Evolutionary conservation across 2,113 vertebrate genomes (phyloP).

Genomic region (Heterocephalus glaber): DNA sequence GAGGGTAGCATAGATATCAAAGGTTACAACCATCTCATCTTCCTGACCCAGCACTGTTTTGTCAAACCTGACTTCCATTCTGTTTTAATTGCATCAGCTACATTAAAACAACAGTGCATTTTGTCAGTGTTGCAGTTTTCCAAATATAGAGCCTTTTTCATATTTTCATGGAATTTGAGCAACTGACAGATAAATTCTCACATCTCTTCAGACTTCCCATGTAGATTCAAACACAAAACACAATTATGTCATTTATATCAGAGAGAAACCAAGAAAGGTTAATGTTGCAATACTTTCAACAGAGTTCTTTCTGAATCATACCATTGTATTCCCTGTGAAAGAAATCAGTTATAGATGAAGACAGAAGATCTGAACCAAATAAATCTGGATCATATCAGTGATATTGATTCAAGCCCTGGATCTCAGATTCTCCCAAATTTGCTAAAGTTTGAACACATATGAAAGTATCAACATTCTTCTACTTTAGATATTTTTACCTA

Average conservation of each 20-base stretch:
- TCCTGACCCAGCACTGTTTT: background rate
- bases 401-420: background rate
- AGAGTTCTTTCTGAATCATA: slow-evolving; percentile 27
- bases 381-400: background rate
- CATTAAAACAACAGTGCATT: slow-evolving; percentile 23
- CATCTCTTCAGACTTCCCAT: slow-evolving; percentile 25
- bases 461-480: background rate
- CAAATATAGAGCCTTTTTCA: slow-evolving; percentile 10
- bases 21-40: slow-evolving; percentile 22
- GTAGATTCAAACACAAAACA: slow-evolving; percentile 55
- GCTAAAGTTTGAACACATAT: background rate
- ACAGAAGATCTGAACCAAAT: slow-evolving; percentile 57
- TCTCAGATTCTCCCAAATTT: slow-evolving; percentile 32
- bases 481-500: slow-evolving; percentile 29
- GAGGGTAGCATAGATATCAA: background rate
- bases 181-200: slow-evolving; percentile 64
- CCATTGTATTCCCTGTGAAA: slow-evolving; percentile 51
- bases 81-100: slow-evolving; percentile 14
- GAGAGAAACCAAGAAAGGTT: slow-evolving; percentile 69
- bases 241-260: slow-evolving; percentile 62
- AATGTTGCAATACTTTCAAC: slow-evolving; percentile 57
- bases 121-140: slow-evolving; percentile 50
- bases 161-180: slow-evolving; percentile 48
- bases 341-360: slow-evolving; percentile 34
- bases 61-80: background rate